Evolutionary conservation across 2,888 invertebrate genomes (phyloP).

Genomic region (Trypoxylon attenuatum): DNA sequence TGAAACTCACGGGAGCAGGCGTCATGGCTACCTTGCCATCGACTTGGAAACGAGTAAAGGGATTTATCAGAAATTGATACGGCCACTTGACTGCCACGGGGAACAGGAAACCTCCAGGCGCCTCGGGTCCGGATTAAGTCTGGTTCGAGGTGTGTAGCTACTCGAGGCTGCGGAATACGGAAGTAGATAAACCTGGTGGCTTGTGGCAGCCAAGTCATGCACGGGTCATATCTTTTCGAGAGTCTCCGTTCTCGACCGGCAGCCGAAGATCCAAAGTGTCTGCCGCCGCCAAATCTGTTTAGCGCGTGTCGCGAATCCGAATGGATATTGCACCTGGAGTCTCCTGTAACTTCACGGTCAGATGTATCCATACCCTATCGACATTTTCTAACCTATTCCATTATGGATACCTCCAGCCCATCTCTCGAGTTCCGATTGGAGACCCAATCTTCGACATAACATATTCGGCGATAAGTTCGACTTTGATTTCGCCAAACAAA

Average conservation of each 20-base stretch:
- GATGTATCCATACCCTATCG: too few relatives aligned
- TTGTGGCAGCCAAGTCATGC: constrained; percentile 50
- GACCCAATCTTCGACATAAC: too few relatives aligned
- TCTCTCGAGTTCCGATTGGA: too few relatives aligned
- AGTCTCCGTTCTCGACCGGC: constrained; percentile 36
- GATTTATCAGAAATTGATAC: constrained; percentile 1
- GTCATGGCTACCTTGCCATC: too few relatives aligned
- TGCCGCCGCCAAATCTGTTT: constrained; percentile 54
- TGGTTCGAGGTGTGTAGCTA: too few relatives aligned
- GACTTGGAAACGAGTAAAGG: not conserved
- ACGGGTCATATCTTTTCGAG: constrained; percentile 51
- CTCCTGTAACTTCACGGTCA: too few relatives aligned
- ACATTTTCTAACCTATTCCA: too few relatives aligned
- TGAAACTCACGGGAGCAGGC: too few relatives aligned
- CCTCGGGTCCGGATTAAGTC: constrained; percentile 38
- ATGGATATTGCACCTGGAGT: constrained; percentile 36
- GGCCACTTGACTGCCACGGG: not conserved
- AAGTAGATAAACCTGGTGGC: constrained; percentile 53
- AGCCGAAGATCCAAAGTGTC: constrained; percentile 37
- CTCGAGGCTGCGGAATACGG: constrained; percentile 50
- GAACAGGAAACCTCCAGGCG: not conserved
- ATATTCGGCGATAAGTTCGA: too few relatives aligned
- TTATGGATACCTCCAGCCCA: too few relatives aligned
- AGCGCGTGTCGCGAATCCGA: constrained; percentile 54
- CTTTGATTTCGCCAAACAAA: too few relatives aligned